Conservation (phyloP, 2,797 vertebrate genomes). For the Syncerus caffer region DNA sequence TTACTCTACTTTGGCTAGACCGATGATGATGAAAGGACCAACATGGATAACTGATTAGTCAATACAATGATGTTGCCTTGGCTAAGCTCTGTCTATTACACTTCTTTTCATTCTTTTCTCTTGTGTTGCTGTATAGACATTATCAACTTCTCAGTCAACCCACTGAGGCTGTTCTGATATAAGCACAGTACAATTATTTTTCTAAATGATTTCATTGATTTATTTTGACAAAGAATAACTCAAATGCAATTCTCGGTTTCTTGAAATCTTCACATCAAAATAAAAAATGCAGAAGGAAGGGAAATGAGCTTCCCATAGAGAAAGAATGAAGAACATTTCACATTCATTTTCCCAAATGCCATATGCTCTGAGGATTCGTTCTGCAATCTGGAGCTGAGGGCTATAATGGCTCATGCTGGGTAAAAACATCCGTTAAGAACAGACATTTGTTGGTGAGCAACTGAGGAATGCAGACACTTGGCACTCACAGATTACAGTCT, state of each 20-base stretch:
- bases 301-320: background rate
- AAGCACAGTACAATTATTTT: background rate
- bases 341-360: conserved; percentile 52
- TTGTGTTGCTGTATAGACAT: background rate
- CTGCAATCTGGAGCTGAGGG: conserved; percentile 54
- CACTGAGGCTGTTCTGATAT: background rate
- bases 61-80: background rate
- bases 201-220: background rate
- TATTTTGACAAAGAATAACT: background rate
- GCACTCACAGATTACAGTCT: background rate
- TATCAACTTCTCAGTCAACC: background rate
- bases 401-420: conserved; percentile 54
- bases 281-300: background rate
- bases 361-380: conserved; percentile 44
- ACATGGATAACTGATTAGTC: background rate
- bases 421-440: conserved; percentile 35
- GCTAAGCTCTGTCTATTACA: background rate
- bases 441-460: conserved; percentile 36
- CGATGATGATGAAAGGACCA: background rate
- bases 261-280: conserved; percentile 10
- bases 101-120: background rate
- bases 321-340: background rate
- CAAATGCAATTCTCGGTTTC: conserved; percentile 12
- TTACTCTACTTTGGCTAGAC: background rate
- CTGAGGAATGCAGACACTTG: background rate